Base-by-base conservation (phyloP, 2,888 invertebrate species). In the Drosophila kanekoi region DNA sequence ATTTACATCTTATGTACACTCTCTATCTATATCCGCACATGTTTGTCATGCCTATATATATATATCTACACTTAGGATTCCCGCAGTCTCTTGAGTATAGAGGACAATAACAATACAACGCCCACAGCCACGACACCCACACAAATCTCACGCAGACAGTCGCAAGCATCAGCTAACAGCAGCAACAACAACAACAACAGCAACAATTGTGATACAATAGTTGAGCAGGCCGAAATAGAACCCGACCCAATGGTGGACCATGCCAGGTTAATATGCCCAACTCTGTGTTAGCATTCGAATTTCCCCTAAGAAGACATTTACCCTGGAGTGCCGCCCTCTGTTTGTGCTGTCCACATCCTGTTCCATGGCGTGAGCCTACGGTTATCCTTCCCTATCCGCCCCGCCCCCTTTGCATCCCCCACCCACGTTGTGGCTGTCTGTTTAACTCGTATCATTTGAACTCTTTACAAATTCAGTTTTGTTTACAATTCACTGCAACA, bases 401-500 rank as follows among this genome's bases (percentile, higher is more conserved):
- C 20, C 20, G 9, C 18, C 14, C 3, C 20, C 1, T n/a, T 8
- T 8, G 4, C n/a, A 2, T 6, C 37, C 37, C 38, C 8, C 28
- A 14, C 14, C 38, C 35, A 35, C 20, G 33, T 18, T 13, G 40
- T 32, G 63, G 41, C n/a, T 47, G 44, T 44, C 48, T 49, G 37
- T 40, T 38, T 60, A 73, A 33, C 9, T 28, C 14, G 56, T 48
- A 20, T 64, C 10, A 52, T 52, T 68, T 66, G 32, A 58, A 43
- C 59, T 65, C 48, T 43, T 66, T 67, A 44, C 78, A 60, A 64
- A 64, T 79, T 67, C 67, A 89, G 89, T 83, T 89, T 86, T 84
- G 88, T 89, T 88, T 89, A 87, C 82, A 89, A 89, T 79, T 89
- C 89, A 53, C 73, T 89, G 72, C 83, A 74, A 72, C 81, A 87